phyloP scores from a whole-genome alignment of 2,888 invertebrate species.

The Oscheius onirici region DNA sequence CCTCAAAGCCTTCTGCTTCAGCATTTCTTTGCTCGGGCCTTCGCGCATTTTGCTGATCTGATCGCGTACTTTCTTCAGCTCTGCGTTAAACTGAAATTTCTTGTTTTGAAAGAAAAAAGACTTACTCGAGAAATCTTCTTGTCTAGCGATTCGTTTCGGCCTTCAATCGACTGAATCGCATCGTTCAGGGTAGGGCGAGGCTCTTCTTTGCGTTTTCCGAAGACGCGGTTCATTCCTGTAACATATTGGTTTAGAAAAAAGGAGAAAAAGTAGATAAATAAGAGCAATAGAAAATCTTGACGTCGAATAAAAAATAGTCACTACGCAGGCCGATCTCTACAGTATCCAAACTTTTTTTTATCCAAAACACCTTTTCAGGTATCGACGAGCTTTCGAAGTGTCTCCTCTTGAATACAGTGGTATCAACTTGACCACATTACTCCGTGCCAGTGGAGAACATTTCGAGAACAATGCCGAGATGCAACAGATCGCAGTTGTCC shows the following conservation, averaged over 20 bases:
- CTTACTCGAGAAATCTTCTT: conserved; percentile 81
- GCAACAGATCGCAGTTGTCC: conserved; percentile 81
- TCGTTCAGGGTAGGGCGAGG: conserved; percentile 91
- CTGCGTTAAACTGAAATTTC: conserved; percentile 79
- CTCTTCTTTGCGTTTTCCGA: conserved; percentile 76
- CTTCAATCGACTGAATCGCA: conserved; percentile 85
- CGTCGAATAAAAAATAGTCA: not conserved
- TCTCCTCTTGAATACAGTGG: conserved; percentile 99
- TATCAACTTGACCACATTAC: conserved; percentile 93
- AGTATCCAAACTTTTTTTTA: not conserved
- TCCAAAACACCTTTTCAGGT: conserved; percentile 47
- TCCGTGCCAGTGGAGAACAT: conserved; percentile 95
- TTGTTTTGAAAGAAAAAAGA: conserved; percentile 1
- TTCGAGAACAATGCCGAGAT: conserved; percentile 78
- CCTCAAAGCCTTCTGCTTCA: conserved; percentile 93
- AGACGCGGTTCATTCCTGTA: conserved; percentile 62
- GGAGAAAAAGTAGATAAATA: not conserved
- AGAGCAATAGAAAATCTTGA: not conserved
- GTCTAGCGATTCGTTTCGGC: conserved; percentile 83
- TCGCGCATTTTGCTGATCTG: conserved; percentile 99
- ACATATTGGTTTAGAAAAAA: not conserved
- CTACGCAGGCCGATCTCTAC: not conserved
- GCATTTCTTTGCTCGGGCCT: conserved; percentile 96
- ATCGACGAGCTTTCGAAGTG: conserved; percentile 83
- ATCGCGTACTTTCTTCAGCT: conserved; percentile 93